phyloP scores from a whole-genome alignment of 2,113 vertebrate species.

The Fulmarus glacialis region DNA sequence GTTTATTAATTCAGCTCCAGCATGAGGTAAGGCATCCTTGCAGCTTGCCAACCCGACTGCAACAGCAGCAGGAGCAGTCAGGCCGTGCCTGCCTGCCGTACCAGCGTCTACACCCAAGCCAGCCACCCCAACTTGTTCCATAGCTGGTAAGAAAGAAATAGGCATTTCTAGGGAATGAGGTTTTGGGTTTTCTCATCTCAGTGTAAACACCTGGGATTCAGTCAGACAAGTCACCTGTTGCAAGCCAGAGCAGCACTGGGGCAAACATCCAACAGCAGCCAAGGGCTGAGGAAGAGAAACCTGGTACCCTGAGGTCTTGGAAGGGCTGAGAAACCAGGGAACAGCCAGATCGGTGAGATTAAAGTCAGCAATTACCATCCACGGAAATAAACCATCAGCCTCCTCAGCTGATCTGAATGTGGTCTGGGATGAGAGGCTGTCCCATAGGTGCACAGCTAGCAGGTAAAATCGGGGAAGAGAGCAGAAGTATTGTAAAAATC shows the following conservation, averaged over 20 bases:
- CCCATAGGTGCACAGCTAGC: neutral
- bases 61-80: neutral
- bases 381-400: neutral
- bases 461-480: neutral
- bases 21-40: rapidly evolving
- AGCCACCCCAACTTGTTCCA: neutral
- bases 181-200: neutral
- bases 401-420: neutral
- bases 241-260: neutral
- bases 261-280: neutral
- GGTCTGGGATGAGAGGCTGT: neutral
- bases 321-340: neutral
- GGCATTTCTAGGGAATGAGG: neutral
- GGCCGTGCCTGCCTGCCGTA: neutral
- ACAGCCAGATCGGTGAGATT: neutral
- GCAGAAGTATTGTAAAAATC: neutral
- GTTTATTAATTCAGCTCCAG: neutral
- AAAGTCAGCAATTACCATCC: neutral
- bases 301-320: neutral
- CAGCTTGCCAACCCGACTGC: neutral
- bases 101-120: rapidly evolving
- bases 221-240: neutral
- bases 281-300: neutral
- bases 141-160: neutral
- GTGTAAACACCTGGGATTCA: neutral